Conservation (phyloP, 2,113 vertebrate genomes). For the Anas platyrhynchos region DNA sequence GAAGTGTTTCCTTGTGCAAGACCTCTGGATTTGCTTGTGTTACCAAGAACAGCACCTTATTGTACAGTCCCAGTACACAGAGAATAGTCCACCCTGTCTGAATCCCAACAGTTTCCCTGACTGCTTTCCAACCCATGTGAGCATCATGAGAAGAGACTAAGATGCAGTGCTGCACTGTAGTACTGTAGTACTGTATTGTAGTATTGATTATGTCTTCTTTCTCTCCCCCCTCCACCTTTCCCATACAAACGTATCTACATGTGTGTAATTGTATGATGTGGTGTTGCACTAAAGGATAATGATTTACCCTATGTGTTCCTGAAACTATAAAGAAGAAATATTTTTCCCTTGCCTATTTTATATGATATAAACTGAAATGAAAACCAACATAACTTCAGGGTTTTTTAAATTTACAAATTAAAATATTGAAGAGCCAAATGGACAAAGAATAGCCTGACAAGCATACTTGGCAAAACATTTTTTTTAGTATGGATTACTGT, state of each 20-base stretch:
- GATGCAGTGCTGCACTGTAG: background rate
- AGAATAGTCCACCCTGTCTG: background rate
- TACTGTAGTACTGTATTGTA: too few relatives aligned
- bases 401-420: background rate
- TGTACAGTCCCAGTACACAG: background rate
- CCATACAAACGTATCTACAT: background rate
- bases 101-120: background rate
- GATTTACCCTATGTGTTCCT: background rate
- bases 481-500: background rate
- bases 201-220: background rate
- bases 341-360: background rate
- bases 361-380: background rate
- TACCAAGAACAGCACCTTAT: background rate
- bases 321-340: background rate
- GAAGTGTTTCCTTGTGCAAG: background rate
- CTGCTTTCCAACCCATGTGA: background rate
- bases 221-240: background rate
- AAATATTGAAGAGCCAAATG: background rate
- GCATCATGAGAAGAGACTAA: background rate
- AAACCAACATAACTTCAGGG: background rate
- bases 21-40: background rate
- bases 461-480: background rate
- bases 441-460: background rate
- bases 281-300: background rate
- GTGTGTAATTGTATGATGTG: background rate